Base-by-base conservation (phyloP, 2,797 vertebrate genomes). In the Rhinoraja longicauda region DNA sequence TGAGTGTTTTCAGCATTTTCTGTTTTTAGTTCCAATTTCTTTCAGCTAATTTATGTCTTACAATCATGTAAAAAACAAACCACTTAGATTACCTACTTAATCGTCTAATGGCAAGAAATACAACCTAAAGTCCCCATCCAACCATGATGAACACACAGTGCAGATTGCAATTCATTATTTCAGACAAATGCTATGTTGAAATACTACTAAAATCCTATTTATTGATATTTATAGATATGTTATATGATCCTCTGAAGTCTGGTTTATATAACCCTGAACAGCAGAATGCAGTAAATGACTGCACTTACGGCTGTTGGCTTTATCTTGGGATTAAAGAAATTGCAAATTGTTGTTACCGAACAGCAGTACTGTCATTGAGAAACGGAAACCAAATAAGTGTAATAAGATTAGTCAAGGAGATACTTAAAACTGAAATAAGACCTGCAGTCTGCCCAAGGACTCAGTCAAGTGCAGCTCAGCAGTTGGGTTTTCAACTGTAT, bases 131-230 rank as follows among this genome's bases (percentile, higher is more conserved):
- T 67, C n/a, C n/a, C n/a, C 62, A 88, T 67, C n/a, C 84, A 1
- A 10, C 59, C 67, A 4, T 17, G 29, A 86, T 62, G 82, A 15
- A 24, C 62, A 88, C n/a, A 36, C 39, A 57, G 12, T 29, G 19
- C 62, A 92, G 24, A 92, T 75, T 5, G 19, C 59, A 53, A 75
- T 92, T 73, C 67, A 70, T n/a, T 90, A 26, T 70, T 21, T 29
- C 62, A 73, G 90, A 39, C 90, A 57, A 92, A 12, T 92, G 39
- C 90, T 9, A 92, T 91, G 90, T 73, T 75, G 45, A 53, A 70
- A 92, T n/a, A 57, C 10, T 32, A 73, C 92, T 92, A 92, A 92
- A 92, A 92, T 92, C 67, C 90, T 53, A 75, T 92, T 92, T 92
- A 92, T 92, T 92, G 92, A 75, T 36, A 75, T 73, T 70, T 39